Conservation (phyloP, 2,113 vertebrate species). For the Lepisosteus osseus region DNA sequence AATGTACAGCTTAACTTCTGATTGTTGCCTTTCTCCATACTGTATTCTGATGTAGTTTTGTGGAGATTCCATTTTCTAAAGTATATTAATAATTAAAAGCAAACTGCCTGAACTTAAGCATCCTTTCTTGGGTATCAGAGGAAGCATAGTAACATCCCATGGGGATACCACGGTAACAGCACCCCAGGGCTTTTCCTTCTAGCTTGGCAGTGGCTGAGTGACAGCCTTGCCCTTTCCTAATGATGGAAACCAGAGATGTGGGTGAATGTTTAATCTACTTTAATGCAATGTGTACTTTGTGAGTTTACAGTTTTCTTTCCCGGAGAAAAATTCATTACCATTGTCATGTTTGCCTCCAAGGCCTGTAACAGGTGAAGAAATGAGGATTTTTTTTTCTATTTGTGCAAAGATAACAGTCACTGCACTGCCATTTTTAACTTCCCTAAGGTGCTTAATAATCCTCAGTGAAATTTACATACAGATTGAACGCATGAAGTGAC, state of each 20-base stretch:
- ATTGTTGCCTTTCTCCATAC: too few relatives aligned
- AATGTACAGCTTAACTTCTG: too few relatives aligned
- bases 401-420: slow-evolving; percentile 25
- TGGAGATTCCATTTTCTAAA: too few relatives aligned
- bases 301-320: slow-evolving; percentile 30
- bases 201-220: slow-evolving; percentile 3
- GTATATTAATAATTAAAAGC: too few relatives aligned
- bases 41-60: too few relatives aligned
- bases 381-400: slow-evolving; percentile 11
- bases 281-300: background rate
- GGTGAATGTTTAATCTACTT: slow-evolving; percentile 16
- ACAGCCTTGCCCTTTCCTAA: background rate
- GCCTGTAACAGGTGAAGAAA: slow-evolving; percentile 24
- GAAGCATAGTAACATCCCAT: background rate
- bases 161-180: slow-evolving; percentile 1
- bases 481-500: slow-evolving; percentile 28
- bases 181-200: background rate
- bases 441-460: slow-evolving; percentile 24
- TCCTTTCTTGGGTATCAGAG: background rate
- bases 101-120: too few relatives aligned
- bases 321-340: slow-evolving; percentile 14
- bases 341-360: slow-evolving; percentile 19
- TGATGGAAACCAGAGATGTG: slow-evolving; percentile 1
- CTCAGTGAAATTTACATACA: slow-evolving; percentile 39
- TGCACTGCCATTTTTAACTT: slow-evolving; percentile 26